phyloP scores from a whole-genome alignment of 2,113 vertebrate genomes.

The Hippolais icterina region DNA sequence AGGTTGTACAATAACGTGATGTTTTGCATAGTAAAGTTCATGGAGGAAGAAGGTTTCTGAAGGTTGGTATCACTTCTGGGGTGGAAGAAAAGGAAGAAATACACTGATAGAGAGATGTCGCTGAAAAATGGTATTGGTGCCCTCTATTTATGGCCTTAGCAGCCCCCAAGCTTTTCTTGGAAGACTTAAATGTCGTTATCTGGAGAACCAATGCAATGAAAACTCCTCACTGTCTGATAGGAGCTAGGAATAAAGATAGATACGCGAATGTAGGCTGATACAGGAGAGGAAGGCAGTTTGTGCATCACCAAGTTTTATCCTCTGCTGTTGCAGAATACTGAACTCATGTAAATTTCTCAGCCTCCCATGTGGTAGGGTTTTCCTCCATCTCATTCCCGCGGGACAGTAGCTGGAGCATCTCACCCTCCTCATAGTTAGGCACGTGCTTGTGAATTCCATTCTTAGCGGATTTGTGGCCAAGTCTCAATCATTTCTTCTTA shows the following conservation, averaged over 20 bases:
- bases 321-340: neutral
- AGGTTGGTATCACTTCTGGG: neutral
- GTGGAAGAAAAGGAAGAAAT: neutral
- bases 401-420: neutral
- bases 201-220: neutral
- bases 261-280: neutral
- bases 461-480: neutral
- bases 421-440: neutral
- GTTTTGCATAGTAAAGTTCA: neutral
- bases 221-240: neutral
- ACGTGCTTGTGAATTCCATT: neutral
- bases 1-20: neutral
- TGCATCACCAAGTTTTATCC: neutral
- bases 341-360: neutral
- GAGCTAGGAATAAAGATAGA: neutral
- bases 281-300: neutral
- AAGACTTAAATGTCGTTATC: neutral
- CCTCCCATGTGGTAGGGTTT: neutral
- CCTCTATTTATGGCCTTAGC: neutral
- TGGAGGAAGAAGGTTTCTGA: neutral
- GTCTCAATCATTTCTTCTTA: slow-evolving; percentile 30
- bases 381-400: accelerated
- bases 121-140: neutral
- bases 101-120: neutral
- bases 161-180: neutral